Evolutionary conservation across 2,113 vertebrate genomes (phyloP), one percentile per base, ranked within the genome.

Genomic region (Corythornis cristatus): DNA sequence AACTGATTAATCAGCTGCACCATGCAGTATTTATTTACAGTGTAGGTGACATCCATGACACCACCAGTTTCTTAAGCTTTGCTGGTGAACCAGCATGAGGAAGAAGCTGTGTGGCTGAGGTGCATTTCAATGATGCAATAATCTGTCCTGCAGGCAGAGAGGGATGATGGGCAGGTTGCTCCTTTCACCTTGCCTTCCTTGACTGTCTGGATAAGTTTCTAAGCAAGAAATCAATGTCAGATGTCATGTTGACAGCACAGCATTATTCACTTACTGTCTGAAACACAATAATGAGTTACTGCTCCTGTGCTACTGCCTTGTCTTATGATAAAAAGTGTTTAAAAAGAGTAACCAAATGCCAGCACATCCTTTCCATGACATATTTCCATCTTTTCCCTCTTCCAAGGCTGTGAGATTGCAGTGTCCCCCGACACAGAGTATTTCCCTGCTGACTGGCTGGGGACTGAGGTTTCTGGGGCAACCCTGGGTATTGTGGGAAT

Each of bases 401-500:
- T 21, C 25, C 64, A 66, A 98, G 98, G 97, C 76, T 40, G 95
- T 54, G 79, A 95, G 53, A 84, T 97, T 86, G 95, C 97, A 29
- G 35, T 93, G 19, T 97, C 96, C 15, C 95, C 96, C 1, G 35
- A 92, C 6, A 97, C 95, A 2, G 70, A 95, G 50, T 53, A 77
- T 50, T 97, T 97, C 25, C 42, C 75, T 2, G 22, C 22, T 15
- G 90, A 96, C 68, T 97, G 93, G 93, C 61, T 97, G 92, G 96
- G 97, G 11, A 12, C 50, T 16, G 95, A 97, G 20, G 92, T 98
- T 79, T 97, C 97, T 6, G 96, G 97, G 29, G 75, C 93, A 1
- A 97, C 96, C 20, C 72, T 98, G 85, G 98, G 98, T 6, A 97
- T 98, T 3, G 15, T 98, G 11, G 97, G 97, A 82, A 97, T 98